phyloP scores from a whole-genome alignment of 2,888 invertebrate genomes.

The Polyommatus icarus region DNA sequence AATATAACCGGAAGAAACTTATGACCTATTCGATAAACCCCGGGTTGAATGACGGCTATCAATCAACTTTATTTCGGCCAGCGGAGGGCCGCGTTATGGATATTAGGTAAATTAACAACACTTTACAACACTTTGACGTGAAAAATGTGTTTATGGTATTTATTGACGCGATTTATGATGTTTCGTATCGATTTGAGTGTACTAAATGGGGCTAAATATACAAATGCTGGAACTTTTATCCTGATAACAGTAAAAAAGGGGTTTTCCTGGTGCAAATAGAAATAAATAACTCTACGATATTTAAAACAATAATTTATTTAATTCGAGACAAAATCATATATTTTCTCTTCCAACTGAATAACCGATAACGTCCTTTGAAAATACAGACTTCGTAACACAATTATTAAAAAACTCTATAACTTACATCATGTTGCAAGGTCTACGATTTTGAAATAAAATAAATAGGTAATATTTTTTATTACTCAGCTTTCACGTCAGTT shows the following conservation, averaged over 20 bases:
- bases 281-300: too few relatives aligned
- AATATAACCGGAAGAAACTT: constrained; percentile 9
- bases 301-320: too few relatives aligned
- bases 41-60: constrained; percentile 63
- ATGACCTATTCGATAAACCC: constrained; percentile 34
- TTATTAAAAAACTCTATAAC: too few relatives aligned
- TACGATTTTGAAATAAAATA: too few relatives aligned
- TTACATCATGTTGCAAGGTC: too few relatives aligned
- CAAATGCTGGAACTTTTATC: neutral
- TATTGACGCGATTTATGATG: constrained; percentile 48
- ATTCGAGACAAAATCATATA: too few relatives aligned
- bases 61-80: constrained; percentile 74
- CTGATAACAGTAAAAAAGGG: neutral
- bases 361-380: too few relatives aligned
- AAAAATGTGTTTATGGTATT: constrained; percentile 63
- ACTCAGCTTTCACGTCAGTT: neutral
- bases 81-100: constrained; percentile 68
- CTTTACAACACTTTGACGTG: constrained; percentile 71
- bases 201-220: neutral
- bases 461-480: too few relatives aligned
- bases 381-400: too few relatives aligned
- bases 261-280: too few relatives aligned
- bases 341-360: too few relatives aligned
- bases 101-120: constrained; percentile 76
- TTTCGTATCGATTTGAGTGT: constrained; percentile 28